Evolutionary conservation across 2,797 vertebrate genomes (phyloP), one percentile per base, ranked within the genome.

Genomic region (Chanos chanos): DNA sequence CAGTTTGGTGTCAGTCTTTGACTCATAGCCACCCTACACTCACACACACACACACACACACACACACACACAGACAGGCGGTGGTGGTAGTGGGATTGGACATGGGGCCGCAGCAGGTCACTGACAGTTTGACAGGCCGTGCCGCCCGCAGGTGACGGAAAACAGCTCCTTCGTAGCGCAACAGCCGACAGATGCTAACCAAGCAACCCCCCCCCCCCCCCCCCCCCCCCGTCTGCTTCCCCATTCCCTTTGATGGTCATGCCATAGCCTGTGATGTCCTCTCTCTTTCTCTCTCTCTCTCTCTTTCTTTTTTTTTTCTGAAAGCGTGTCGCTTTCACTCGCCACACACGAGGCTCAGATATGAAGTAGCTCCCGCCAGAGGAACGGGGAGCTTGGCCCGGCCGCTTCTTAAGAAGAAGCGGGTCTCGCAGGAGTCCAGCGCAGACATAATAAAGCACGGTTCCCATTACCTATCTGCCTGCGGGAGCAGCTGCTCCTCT

Each of bases 391-490:
- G 24, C 55, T 44, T 57, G 7, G 5, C 70, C 58, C 45, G 45
- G 61, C 51, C 43, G 49, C 61, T 80, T 31, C 8, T 70, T 72
- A 68, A 68, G 68, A 59, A 72, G 75, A 83, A 77, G 53, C 59
- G 4, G 27, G 44, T 77, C 83, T 83, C 78, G 55, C 50, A 8
- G 61, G 80, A 85, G 72, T 18, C 48, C 25, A 59, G 39, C 22
- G 74, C 76, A 89, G 86, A 88, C 85, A 86, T 87, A 90, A 89
- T 83, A 86, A 79, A 78, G 64, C 68, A 65, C 73, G 69, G 77
- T 79, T 82, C 76, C 67, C 73, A 37, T 77, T 69, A 65, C 70
- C 78, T 77, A 71, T 83, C 70, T 77, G 61, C 49, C 50, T 68
- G 55, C 61, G 49, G 40, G 66, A 84, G 73, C 85, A 89, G 83